Evolutionary conservation across 2,888 invertebrate species (phyloP), one percentile per base, ranked within the genome.

Genomic region (Merodon equestris): DNA sequence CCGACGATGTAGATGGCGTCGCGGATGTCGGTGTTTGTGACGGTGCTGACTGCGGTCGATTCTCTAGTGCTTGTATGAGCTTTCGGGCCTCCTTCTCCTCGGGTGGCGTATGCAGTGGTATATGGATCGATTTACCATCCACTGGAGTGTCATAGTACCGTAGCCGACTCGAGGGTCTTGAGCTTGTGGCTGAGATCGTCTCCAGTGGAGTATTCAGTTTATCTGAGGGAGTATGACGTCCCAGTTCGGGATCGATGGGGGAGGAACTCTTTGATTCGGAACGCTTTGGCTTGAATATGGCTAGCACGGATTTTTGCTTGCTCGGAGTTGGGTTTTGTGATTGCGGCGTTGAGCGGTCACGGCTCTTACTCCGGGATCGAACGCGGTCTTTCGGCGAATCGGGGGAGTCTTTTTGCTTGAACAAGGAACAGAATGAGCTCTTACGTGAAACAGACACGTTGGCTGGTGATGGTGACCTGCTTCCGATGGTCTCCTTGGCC

Each of bases 381-480:
- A 89, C 87, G 27, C 86, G 83, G 51, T 89, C 89, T 1, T 88
- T 85, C 0, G 88, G 88, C 1, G 88, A 89, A 44, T 89, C 89
- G 0, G 88, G 89, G 0, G 89, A 88, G 45, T 89, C 94, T 83
- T 93, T 92, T 81, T 94, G 93, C 86, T 93, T 93, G 85, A 96
- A 96, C 47, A 96, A 88, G 2, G 95, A 95, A 70, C 94, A 93
- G 85, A 95, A 95, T 36, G 95, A 95, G 83, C 94, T 95, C 87
- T 95, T 94, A 42, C 95, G 91, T 0, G 95, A 95, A 0, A 92
- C 90, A 0, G 91, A 91, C 0, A 89, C 89, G 0, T 91, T 91
- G 0, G 91, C 90, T 0, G 95, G 95, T 1, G 95, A 95, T 0
- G 95, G 95, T 0, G 92, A 91, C 27, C 91, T 88, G 77, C 89